Percentiles rank a stretch among this genome's conserved stretches.
Conservation (phyloP, 2,797 vertebrate genomes). For the Sebastes itinus region DNA sequence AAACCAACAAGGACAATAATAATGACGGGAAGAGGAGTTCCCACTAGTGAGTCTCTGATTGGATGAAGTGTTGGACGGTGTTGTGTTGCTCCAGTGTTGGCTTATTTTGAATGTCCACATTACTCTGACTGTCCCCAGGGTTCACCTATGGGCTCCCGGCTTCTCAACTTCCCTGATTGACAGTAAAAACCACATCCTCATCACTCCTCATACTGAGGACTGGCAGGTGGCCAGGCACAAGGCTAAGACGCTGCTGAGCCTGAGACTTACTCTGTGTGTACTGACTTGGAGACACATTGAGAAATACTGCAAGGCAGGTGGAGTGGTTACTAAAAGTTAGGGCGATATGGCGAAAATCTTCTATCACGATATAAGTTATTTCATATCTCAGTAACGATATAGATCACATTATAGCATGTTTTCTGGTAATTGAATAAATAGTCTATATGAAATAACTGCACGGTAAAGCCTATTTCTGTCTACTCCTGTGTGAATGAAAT, state of each 20-base stretch:
- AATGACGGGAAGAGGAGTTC: constrained; percentile 32
- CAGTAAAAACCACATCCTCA: constrained; percentile 51
- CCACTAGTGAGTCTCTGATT: constrained; percentile 30
- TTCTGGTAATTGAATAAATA: too few species aligned
- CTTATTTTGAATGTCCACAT: constrained; percentile 35
- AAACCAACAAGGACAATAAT: constrained; percentile 35
- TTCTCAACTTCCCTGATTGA: constrained; percentile 53
- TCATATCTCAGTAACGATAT: too few species aligned
- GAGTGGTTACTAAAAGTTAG: neutral
- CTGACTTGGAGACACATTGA: constrained; percentile 17
- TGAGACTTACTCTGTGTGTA: constrained; percentile 35
- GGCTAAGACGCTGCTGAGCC: constrained; percentile 50
- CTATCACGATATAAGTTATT: too few species aligned
- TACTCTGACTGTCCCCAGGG: constrained; percentile 41
- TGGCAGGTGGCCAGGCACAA: constrained; percentile 43
- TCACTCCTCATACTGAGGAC: constrained; percentile 33
- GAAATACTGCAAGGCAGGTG: constrained; percentile 15
- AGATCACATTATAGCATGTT: too few species aligned
- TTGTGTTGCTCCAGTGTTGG: constrained; percentile 15
- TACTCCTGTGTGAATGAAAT: too few species aligned
- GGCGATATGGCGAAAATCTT: too few species aligned
- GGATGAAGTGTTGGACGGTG: constrained; percentile 23
- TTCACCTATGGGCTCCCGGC: constrained; percentile 24
- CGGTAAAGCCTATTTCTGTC: fast-evolving
- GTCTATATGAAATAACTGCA: too few species aligned